Evolutionary conservation across 1,140 invertebrate genomes (phyloP), one percentile per base, ranked within the genome.

Genomic region (Helicoverpa armigera): DNA sequence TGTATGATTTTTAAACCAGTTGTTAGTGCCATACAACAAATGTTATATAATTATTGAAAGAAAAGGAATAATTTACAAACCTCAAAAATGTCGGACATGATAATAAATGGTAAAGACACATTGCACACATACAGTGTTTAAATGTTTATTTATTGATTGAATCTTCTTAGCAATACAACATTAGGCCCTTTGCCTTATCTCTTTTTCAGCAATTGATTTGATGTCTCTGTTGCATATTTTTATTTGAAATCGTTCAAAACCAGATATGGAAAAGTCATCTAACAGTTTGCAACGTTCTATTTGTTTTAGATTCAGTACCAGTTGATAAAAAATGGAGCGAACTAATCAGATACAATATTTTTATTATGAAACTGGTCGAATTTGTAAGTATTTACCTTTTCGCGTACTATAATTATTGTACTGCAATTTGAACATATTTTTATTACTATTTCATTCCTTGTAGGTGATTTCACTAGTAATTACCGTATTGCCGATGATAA

Each of bases 291-390:
- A 23, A 23, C 23, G 48, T 56, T 11, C 76, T 65, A 54, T 81
- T 53, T 60, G 56, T 88, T 90, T 81, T 81, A 94, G 93, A 94
- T 88, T 92, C 92, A 51, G 90, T 94, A 5, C 92, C 93, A 73
- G 92, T 94, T 4, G 91, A 94, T 80, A 94, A 93, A 83, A 94
- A 93, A 88, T 93, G 91, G 92, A 90, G 83, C 80, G 93, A 94
- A 87, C 81, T 94, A 78, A 91, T 94, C 73, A 90, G 86, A 88
- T 94, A 94, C 31, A 94, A 94, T 85, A 94, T 94, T 80, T 94
- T 94, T 84, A 90, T 94, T 63, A 94, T 94, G 93, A 94, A 94
- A 84, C 84, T 94, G 58, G 89, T 94, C 56, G 93, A 94, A 84
- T 94, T 94, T 86, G 93, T 94, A 90, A 94, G 93, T 94, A 92